Conservation (phyloP, 2,888 invertebrate genomes). For the Catocala nupta region DNA sequence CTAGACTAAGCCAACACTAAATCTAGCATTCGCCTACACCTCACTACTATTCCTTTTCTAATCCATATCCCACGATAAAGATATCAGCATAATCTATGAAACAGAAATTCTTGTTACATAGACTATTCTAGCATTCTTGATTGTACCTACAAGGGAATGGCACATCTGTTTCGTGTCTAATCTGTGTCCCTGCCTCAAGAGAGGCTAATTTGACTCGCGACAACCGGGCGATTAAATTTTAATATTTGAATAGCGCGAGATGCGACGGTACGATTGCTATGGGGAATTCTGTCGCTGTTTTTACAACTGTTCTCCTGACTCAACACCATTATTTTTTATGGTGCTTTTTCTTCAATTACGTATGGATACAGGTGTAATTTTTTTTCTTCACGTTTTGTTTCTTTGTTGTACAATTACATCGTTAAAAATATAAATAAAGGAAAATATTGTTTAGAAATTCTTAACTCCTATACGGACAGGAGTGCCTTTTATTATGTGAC, state of each 20-base stretch:
- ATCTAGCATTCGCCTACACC: no score
- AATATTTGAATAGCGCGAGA: slow-evolving; percentile 86
- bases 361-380: slow-evolving; percentile 36
- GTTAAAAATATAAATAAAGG: no score
- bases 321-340: slow-evolving; percentile 50
- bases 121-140: slow-evolving; percentile 15
- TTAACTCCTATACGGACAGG: no score
- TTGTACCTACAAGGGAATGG: slow-evolving; percentile 12
- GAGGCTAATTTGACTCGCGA: slow-evolving; percentile 87
- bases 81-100: background rate
- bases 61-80: slow-evolving; percentile 1
- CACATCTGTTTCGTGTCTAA: slow-evolving; percentile 31
- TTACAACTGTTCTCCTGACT: slow-evolving; percentile 63
- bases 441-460: no score
- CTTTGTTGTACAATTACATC: background rate
- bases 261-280: slow-evolving; percentile 63
- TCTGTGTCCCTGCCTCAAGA: slow-evolving; percentile 77
- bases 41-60: background rate
- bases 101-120: background rate
- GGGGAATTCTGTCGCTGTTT: slow-evolving; percentile 76
- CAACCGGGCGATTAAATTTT: slow-evolving; percentile 88
- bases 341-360: slow-evolving; percentile 28
- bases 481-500: no score
- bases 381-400: slow-evolving; percentile 23
- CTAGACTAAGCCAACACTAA: no score